Percentiles rank a stretch among this genome's conserved stretches.
phyloP scores from a whole-genome alignment of 1,140 invertebrate genomes.

The Drosophila pseudoananassae region DNA sequence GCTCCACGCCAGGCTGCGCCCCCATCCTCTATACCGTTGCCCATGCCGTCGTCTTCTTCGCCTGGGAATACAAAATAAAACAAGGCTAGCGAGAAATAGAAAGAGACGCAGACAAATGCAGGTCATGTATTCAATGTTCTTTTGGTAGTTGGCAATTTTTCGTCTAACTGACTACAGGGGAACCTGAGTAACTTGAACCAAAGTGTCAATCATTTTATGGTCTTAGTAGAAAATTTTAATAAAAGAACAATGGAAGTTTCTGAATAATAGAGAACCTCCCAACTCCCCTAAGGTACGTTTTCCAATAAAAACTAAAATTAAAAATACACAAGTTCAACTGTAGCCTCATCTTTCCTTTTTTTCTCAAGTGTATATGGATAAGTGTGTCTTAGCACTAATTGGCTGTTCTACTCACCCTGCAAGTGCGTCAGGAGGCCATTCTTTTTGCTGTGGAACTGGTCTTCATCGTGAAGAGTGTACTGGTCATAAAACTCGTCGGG shows the following conservation, averaged over 20 bases:
- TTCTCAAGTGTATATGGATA: slow-evolving; percentile 17
- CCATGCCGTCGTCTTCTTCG: slow-evolving; percentile 69
- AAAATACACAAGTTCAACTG: slow-evolving; percentile 6
- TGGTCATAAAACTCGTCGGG: slow-evolving; percentile 79
- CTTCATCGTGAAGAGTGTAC: slow-evolving; percentile 76
- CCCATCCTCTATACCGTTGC: slow-evolving; percentile 66
- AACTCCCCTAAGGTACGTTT: too few relatives aligned
- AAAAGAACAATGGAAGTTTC: neutral
- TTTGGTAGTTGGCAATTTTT: slow-evolving; percentile 36
- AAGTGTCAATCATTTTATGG: too few relatives aligned
- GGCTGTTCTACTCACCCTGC: slow-evolving; percentile 74
- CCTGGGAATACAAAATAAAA: slow-evolving; percentile 78
- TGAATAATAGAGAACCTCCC: too few relatives aligned
- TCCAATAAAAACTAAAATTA: too few relatives aligned
- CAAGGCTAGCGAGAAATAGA: slow-evolving; percentile 80
- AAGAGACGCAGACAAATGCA: slow-evolving; percentile 59
- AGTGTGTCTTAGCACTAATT: slow-evolving; percentile 54
- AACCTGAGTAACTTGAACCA: neutral
- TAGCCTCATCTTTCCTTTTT: slow-evolving; percentile 9
- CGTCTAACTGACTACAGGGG: slow-evolving; percentile 9
- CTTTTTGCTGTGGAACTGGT: slow-evolving; percentile 73
- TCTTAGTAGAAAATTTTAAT: neutral
- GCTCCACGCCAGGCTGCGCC: slow-evolving; percentile 70
- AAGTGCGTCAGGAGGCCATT: slow-evolving; percentile 82
- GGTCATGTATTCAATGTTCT: slow-evolving; percentile 64